A percentile compares a stretch with the other conserved stretches of the same genome.
phyloP scores from a whole-genome alignment of 2,797 vertebrate genomes.

The Syncerus caffer region DNA sequence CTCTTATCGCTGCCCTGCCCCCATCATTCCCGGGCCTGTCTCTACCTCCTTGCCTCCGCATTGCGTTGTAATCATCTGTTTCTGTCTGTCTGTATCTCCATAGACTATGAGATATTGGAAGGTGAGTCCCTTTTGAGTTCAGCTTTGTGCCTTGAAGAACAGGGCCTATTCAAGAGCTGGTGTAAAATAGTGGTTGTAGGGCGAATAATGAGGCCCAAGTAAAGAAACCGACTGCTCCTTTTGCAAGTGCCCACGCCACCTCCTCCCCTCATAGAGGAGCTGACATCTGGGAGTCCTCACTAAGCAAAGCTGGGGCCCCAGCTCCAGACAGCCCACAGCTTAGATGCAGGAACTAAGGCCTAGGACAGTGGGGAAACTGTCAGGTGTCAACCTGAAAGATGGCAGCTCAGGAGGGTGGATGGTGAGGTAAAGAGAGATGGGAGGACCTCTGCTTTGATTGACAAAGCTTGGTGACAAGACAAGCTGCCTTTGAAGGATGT shows the following conservation, averaged over 20 bases:
- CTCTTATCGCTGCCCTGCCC: neutral
- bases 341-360: neutral
- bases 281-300: neutral
- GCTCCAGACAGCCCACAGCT: neutral
- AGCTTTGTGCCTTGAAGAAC: neutral
- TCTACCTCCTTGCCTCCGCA: neutral
- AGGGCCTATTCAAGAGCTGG: neutral
- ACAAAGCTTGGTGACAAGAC: constrained; percentile 92
- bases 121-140: neutral
- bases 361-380: neutral
- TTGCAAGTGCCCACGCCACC: neutral
- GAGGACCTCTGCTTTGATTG: constrained; percentile 90
- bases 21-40: neutral
- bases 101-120: neutral
- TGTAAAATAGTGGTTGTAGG: neutral
- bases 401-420: constrained; percentile 67
- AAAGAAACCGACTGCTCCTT: neutral
- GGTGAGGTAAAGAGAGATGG: constrained; percentile 91
- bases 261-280: fast-evolving
- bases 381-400: neutral
- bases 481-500: constrained; percentile 89
- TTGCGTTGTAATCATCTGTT: neutral
- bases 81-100: neutral
- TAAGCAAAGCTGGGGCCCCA: neutral
- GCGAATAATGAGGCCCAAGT: neutral